Evolutionary conservation across 1,140 invertebrate genomes (phyloP).

Genomic region (Orchestia grillus): DNA sequence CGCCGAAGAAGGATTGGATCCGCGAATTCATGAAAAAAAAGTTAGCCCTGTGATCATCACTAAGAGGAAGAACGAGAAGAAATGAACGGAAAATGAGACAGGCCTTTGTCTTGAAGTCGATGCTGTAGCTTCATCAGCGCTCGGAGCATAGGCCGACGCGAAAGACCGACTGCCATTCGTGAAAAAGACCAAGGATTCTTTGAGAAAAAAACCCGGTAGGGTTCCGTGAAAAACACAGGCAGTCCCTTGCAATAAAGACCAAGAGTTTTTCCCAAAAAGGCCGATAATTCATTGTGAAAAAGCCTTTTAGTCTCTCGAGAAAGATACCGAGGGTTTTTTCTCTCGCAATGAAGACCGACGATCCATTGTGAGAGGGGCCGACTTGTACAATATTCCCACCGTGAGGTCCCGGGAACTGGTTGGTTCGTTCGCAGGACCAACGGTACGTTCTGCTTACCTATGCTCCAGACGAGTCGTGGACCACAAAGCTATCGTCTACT

Average conservation of each 20-base stretch:
- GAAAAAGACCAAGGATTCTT: neutral
- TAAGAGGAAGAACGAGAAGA: slow-evolving; percentile 18
- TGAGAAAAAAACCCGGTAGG: too few relatives aligned
- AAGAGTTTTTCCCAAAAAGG: too few relatives aligned
- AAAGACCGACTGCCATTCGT: neutral
- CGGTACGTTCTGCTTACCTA: neutral
- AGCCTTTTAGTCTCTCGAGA: too few relatives aligned
- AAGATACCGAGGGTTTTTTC: too few relatives aligned
- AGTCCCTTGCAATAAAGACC: too few relatives aligned
- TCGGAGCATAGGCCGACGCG: neutral
- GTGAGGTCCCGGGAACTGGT: neutral
- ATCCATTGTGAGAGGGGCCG: too few relatives aligned
- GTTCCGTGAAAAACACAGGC: too few relatives aligned
- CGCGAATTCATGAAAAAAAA: slow-evolving; percentile 40
- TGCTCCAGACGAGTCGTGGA: neutral
- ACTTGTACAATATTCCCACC: neutral
- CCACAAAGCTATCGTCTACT: neutral
- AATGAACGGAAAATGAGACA: neutral
- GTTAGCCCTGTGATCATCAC: slow-evolving; percentile 33
- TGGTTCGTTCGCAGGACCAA: neutral
- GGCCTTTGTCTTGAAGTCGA: neutral
- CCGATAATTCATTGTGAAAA: too few relatives aligned
- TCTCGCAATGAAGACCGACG: too few relatives aligned
- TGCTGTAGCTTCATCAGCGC: neutral
- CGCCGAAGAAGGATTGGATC: slow-evolving; percentile 53